A percentile compares a stretch with the other conserved stretches of the same genome.
phyloP scores from a whole-genome alignment of 2,113 vertebrate genomes.

The Cyanoliseus patagonus region DNA sequence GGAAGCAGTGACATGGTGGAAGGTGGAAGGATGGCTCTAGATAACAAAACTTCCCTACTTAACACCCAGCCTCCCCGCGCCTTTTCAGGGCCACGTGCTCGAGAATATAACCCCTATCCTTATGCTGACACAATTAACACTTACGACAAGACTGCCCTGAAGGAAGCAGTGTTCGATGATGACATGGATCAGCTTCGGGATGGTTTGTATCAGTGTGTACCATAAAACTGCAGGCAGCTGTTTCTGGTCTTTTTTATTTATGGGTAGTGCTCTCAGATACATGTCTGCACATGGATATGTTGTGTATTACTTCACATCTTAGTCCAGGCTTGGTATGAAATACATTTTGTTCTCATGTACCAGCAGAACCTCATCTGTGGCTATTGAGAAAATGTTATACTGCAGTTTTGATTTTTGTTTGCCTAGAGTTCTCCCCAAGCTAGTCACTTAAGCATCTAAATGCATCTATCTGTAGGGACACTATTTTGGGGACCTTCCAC shows the following conservation, averaged over 20 bases:
- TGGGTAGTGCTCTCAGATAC: neutral
- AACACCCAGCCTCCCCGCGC: constrained; percentile 93
- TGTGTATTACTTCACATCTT: neutral
- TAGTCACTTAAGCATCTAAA: neutral
- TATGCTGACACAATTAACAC: constrained; percentile 89
- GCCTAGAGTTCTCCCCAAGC: neutral
- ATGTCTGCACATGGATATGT: neutral
- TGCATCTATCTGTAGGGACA: neutral
- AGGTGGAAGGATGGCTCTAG: constrained; percentile 90
- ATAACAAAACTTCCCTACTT: constrained; percentile 97
- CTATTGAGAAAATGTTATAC: neutral
- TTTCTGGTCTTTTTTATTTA: neutral
- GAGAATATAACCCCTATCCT: constrained; percentile 92
- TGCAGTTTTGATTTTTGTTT: neutral
- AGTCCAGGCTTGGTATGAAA: neutral
- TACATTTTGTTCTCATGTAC: neutral
- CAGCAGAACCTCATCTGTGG: neutral
- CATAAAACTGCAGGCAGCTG: neutral
- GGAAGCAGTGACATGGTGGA: constrained; percentile 78
- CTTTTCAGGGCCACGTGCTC: constrained; percentile 86
- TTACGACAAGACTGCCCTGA: constrained; percentile 95
- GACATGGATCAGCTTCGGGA: constrained; percentile 97
- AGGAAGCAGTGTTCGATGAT: constrained; percentile 96
- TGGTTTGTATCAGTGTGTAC: constrained; percentile 74
- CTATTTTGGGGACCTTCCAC: neutral